Evolutionary conservation across 1,140 invertebrate genomes (phyloP), one percentile per base, ranked within the genome.

Genomic region (Drosophila ogumai): DNA sequence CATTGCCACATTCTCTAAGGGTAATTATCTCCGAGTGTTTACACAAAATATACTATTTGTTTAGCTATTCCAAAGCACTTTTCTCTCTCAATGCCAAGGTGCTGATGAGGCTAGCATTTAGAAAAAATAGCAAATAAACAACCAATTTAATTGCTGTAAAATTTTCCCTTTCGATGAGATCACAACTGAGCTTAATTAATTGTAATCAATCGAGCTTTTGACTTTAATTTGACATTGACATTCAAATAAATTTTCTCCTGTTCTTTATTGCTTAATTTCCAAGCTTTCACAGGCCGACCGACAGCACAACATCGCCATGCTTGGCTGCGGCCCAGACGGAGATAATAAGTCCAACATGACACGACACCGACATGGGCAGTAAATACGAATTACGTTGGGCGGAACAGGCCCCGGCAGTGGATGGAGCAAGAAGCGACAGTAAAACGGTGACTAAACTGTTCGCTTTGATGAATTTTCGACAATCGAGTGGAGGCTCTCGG

Each of bases 171-270:
- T 8, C 34, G 54, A 76, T 76, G 74, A 76, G 61, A 57, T 76
- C 73, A 76, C 61, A 67, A 41, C 28, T 52, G 31, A n/a, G 12
- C 12, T 82, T 87, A 82, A 84, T 88, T 88, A 87, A 88, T 19
- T 61, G 44, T 78, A 78, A 78, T 43, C 75, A 81, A 75, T 76
- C 55, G 55, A 36, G 58, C 22, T 60, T 54, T 32, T 81, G 81
- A 90, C 85, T 75, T 90, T 90, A 74, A 74, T 69, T 81, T 75
- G 85, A 90, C 85, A 81, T 90, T 90, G 85, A 55, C 81, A 79
- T 90, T 90, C 78, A 90, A 90, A 88, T 82, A 61, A 43, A 28
- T 54, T 56, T 60, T 19, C 43, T 46, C 63, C 40, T 34, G 49
- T 63, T 61, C 47, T 34, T 31, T 71, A 69, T 69, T 58, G 64